Evolutionary conservation across 2,797 vertebrate genomes (phyloP).

Genomic region (Falco columbarius): DNA sequence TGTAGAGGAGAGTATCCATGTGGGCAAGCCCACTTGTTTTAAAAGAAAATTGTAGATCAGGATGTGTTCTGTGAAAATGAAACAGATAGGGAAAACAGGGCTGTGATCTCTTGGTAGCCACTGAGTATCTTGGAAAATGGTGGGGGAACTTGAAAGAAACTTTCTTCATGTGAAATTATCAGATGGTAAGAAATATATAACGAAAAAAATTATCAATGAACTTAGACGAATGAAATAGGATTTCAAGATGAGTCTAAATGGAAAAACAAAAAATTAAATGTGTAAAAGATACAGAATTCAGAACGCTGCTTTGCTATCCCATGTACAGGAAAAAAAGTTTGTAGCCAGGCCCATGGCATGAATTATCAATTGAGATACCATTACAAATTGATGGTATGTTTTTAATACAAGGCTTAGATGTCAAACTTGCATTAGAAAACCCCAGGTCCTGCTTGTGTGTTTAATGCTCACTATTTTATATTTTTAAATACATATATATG

Average conservation of each 20-base stretch:
- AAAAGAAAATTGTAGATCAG: neutral
- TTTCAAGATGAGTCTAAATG: neutral
- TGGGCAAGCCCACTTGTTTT: neutral
- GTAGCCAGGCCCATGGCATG: neutral
- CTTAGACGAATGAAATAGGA: neutral
- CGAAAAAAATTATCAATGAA: neutral
- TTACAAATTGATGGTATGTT: neutral
- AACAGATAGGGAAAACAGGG: neutral
- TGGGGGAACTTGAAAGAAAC: neutral
- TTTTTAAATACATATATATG: neutral
- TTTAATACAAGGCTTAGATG: neutral
- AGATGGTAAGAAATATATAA: neutral
- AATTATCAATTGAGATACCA: neutral
- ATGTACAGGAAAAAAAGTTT: neutral
- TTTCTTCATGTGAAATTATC: neutral
- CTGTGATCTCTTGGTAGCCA: neutral
- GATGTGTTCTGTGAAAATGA: neutral
- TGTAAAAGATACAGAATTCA: neutral
- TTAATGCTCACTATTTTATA: neutral
- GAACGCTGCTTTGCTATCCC: neutral
- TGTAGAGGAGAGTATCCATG: neutral
- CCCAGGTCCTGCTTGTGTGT: neutral
- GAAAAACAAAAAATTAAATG: neutral
- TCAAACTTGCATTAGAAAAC: neutral
- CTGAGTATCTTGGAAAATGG: neutral